Percentiles rank a stretch among this genome's conserved stretches.
These are phyloP conservation scores for Melanophora roralis DNA, from an alignment of 2,888 invertebrate species.

Conservation along the genomic window DNA sequence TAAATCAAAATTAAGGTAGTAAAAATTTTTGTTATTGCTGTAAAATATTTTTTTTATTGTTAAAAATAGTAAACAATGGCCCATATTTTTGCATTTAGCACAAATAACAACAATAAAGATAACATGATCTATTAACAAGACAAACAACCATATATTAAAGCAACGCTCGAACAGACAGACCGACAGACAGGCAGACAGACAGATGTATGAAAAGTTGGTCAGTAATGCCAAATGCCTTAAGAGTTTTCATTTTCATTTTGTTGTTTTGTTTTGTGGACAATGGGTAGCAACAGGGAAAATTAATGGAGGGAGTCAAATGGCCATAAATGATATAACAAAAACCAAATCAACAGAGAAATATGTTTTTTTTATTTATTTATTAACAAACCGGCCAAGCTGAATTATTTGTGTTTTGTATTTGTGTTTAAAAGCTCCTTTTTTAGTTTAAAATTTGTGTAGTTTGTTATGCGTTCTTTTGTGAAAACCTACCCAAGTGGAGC, in stretches of 20 bases:
- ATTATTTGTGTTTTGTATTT: neutral
- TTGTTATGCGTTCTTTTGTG: neutral
- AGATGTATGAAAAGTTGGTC: conserved; percentile 28
- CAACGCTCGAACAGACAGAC: too few species aligned
- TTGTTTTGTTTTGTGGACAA: conserved; percentile 14
- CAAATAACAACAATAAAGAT: conserved; percentile 36
- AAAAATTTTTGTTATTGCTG: neutral
- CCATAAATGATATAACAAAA: conserved; percentile 8
- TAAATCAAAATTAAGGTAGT: conserved; percentile 34
- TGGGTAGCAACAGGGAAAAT: conserved; percentile 34
- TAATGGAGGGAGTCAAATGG: conserved; percentile 56
- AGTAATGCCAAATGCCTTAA: conserved; percentile 37
- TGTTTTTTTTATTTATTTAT: neutral
- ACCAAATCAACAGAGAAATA: conserved; percentile 38
- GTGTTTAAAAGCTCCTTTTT: too few species aligned
- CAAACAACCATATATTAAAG: neutral
- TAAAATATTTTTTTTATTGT: neutral
- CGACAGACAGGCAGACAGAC: neutral
- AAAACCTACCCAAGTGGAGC: conserved; percentile 53
- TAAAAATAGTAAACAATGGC: conserved; percentile 30
- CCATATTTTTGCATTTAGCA: neutral
- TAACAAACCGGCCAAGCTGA: neutral
- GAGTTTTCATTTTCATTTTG: neutral
- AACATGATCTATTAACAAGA: conserved; percentile 31
- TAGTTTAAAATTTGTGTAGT: neutral